Conservation (phyloP, 2,797 vertebrate genomes). For the Urophycis tenuis region DNA sequence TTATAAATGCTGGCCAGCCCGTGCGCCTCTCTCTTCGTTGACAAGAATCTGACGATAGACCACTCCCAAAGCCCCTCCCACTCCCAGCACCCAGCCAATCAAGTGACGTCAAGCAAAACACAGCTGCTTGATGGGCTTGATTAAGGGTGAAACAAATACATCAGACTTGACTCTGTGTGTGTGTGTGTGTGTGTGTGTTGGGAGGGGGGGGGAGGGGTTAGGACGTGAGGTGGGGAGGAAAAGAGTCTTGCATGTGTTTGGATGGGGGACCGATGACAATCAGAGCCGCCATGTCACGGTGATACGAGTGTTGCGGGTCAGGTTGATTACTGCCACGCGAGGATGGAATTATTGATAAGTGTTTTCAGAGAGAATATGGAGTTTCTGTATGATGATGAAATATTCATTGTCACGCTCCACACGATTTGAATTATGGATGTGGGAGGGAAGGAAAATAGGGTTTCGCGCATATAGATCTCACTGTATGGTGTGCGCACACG, state of each 20-base stretch:
- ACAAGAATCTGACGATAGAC: too few species aligned
- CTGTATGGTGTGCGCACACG: background rate
- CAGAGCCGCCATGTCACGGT: background rate
- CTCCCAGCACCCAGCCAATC: too few species aligned
- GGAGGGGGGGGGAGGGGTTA: background rate
- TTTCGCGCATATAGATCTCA: constrained; percentile 26
- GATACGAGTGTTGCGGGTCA: constrained; percentile 15
- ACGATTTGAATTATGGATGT: constrained; percentile 55
- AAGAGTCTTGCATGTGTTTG: background rate
- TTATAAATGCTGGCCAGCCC: too few species aligned
- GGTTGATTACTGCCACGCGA: constrained; percentile 7
- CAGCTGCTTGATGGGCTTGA: too few species aligned
- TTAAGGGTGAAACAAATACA: background rate
- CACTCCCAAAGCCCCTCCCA: too few species aligned
- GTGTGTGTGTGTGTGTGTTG: background rate
- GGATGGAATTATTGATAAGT: constrained; percentile 34
- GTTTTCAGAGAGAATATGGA: constrained; percentile 25
- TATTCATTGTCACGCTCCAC: constrained; percentile 49
- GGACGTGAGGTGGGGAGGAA: background rate
- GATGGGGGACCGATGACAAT: background rate
- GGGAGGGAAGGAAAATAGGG: constrained; percentile 33
- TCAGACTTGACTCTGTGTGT: background rate
- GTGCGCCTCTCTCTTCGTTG: too few species aligned
- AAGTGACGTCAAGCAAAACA: too few species aligned
- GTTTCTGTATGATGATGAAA: constrained; percentile 50